phyloP scores from a whole-genome alignment of 2,113 vertebrate genomes.

The Nematolebias whitei region DNA sequence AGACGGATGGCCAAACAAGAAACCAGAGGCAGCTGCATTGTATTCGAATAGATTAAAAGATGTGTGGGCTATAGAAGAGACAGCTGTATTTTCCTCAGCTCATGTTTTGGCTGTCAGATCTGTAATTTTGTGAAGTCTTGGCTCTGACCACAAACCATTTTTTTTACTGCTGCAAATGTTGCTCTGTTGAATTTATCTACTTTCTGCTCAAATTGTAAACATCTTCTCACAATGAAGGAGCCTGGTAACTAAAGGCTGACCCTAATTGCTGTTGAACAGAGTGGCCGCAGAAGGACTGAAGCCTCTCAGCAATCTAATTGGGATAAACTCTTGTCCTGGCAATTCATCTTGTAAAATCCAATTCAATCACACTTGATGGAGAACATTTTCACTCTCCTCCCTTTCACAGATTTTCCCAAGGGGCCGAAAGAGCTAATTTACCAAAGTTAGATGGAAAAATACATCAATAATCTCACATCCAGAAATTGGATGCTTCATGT shows the following conservation, averaged over 20 bases:
- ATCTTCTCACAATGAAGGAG: conserved; percentile 46
- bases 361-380: conserved; percentile 74
- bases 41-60: conserved; percentile 54
- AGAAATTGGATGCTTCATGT: conserved; percentile 41
- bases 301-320: conserved; percentile 70
- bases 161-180: conserved; percentile 35
- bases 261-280: conserved; percentile 72
- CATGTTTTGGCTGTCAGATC: conserved; percentile 57
- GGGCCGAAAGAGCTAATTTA: conserved; percentile 64
- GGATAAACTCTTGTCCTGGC: conserved; percentile 71
- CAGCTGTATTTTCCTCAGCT: conserved; percentile 50
- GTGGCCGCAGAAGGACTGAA: conserved; percentile 53
- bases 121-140: conserved; percentile 58
- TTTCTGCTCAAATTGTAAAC: conserved; percentile 55
- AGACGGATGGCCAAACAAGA: conserved; percentile 45
- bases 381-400: conserved; percentile 61
- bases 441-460: conserved; percentile 48
- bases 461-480: conserved; percentile 66
- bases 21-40: conserved; percentile 33
- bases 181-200: conserved; percentile 48
- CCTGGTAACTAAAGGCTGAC: conserved; percentile 59
- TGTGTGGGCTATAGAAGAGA: conserved; percentile 48
- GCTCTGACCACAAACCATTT: conserved; percentile 41
- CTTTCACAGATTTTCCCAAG: conserved; percentile 50
- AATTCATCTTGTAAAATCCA: conserved; percentile 78